These are phyloP conservation scores for Aphelenchoides besseyi DNA, from an alignment of 1,140 invertebrate species.

Conservation along the genomic window DNA sequence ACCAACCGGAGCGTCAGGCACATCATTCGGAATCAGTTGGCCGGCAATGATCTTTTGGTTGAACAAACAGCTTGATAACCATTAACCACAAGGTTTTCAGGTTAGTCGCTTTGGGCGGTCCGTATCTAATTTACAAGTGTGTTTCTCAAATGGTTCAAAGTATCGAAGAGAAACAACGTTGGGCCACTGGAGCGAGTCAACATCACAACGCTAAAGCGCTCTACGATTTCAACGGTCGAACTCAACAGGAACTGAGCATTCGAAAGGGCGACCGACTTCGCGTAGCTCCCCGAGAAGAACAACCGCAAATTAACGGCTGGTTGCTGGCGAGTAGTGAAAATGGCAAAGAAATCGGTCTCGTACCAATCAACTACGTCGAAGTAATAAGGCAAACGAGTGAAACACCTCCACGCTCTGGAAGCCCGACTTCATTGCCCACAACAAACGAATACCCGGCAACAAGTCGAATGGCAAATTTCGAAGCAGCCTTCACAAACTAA, in stretches of 20 bases:
- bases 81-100: too few relatives aligned
- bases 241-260: slow-evolving; percentile 75
- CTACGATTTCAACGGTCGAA: slow-evolving; percentile 74
- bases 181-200: slow-evolving; percentile 70
- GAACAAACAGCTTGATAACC: too few relatives aligned
- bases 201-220: slow-evolving; percentile 73
- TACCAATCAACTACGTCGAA: slow-evolving; percentile 67
- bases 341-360: slow-evolving; percentile 64
- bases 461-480: not conserved
- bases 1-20: too few relatives aligned
- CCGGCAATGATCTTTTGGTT: slow-evolving; percentile 75
- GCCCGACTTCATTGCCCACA: not conserved
- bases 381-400: slow-evolving; percentile 43
- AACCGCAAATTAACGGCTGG: slow-evolving; percentile 69
- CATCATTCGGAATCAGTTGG: slow-evolving; percentile 65
- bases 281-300: slow-evolving; percentile 78
- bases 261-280: slow-evolving; percentile 74
- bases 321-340: slow-evolving; percentile 63
- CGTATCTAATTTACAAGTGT: slow-evolving; percentile 84
- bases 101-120: slow-evolving; percentile 79
- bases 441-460: not conserved
- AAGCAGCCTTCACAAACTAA: slow-evolving; percentile 1
- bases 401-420: slow-evolving; percentile 10
- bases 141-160: slow-evolving; percentile 66
- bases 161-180: slow-evolving; percentile 64